Percentiles rank a stretch among this genome's conserved stretches.
Conservation (phyloP, 2,797 vertebrate genomes). For the Brotula barbata region DNA sequence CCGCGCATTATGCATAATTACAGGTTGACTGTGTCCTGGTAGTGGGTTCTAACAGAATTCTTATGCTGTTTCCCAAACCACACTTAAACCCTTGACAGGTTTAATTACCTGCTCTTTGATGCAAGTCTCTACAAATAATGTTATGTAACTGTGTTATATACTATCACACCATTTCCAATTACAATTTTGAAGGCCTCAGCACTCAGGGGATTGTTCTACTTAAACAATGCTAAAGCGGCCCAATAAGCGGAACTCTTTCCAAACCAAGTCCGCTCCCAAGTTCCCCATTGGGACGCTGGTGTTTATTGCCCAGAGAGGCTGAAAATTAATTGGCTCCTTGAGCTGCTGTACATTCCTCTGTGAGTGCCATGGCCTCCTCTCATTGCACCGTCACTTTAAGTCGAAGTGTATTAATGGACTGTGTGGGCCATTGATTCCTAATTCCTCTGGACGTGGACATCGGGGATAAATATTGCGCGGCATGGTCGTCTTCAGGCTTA, state of each 20-base stretch:
- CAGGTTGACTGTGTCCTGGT: no score
- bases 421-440: slow-evolving; percentile 93
- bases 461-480: slow-evolving; percentile 84
- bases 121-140: background rate
- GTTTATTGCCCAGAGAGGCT: slow-evolving; percentile 64
- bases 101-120: slow-evolving; percentile 21
- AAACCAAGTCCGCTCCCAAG: slow-evolving; percentile 25
- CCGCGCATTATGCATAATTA: no score
- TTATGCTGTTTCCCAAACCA: slow-evolving; percentile 16
- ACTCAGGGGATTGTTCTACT: slow-evolving; percentile 26
- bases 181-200: slow-evolving; percentile 2
- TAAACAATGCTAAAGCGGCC: slow-evolving; percentile 31
- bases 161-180: slow-evolving; percentile 35
- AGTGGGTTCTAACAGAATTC: background rate
- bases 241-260: slow-evolving; percentile 41
- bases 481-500: slow-evolving; percentile 81
- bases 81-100: background rate
- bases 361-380: slow-evolving; percentile 60
- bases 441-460: slow-evolving; percentile 84
- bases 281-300: slow-evolving; percentile 43
- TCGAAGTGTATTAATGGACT: slow-evolving; percentile 89
- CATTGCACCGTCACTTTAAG: slow-evolving; percentile 76
- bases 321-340: slow-evolving; percentile 74
- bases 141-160: slow-evolving; percentile 1
- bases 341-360: slow-evolving; percentile 57